phyloP scores from a whole-genome alignment of 2,888 invertebrate species.

The Dinocampus coccinellae region DNA sequence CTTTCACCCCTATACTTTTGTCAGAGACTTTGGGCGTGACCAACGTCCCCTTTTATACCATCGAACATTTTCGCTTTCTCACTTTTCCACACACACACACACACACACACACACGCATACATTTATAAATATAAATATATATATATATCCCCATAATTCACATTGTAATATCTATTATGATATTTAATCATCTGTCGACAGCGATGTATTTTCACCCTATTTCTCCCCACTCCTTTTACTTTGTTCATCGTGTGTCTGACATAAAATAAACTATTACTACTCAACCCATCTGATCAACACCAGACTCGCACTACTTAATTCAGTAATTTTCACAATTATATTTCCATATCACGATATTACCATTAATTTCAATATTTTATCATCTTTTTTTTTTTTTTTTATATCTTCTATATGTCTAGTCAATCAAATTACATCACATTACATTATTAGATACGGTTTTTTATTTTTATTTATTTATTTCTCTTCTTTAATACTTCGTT shows the following conservation, averaged over 20 bases:
- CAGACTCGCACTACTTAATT: background rate
- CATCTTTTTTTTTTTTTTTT: no score
- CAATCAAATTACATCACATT: no score
- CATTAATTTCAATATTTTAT: background rate
- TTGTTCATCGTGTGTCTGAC: background rate
- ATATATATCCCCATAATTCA: background rate
- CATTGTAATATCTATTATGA: conserved; percentile 34
- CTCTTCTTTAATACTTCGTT: no score
- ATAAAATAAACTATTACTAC: background rate
- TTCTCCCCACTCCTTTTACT: background rate
- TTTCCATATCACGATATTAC: background rate
- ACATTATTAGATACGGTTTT: no score
- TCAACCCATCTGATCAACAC: background rate
- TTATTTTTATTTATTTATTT: no score
- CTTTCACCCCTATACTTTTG: conserved; percentile 38
- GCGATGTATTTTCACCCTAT: background rate
- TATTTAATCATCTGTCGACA: conserved; percentile 40
- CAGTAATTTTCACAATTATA: background rate
- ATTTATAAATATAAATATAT: no score
- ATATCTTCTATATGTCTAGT: no score
- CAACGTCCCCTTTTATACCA: conserved; percentile 6
- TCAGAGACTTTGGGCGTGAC: conserved; percentile 24
- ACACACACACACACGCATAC: background rate
- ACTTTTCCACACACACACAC: conserved; percentile 7
- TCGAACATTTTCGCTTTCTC: conserved; percentile 17